Base-by-base conservation (phyloP, 2,797 vertebrate genomes). In the Spondyliosoma cantharus region DNA sequence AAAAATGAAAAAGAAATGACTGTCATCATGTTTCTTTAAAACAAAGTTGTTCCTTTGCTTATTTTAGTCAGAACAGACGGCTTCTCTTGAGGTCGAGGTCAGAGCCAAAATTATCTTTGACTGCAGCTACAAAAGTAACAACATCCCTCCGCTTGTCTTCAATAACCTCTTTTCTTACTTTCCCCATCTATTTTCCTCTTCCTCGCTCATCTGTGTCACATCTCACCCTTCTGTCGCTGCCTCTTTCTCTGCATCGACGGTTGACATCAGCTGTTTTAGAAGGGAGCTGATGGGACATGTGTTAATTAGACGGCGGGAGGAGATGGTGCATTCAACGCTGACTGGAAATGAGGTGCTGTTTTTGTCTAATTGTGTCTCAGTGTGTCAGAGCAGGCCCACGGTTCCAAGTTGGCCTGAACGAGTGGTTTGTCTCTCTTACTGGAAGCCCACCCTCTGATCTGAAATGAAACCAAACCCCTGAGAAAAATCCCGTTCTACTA, bases 271-370 rank as follows among this genome's bases (percentile, higher is more conserved):
- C 66, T 50, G 70, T 45, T 64, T 70, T 0, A 16, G 43, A 74
- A 1, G 7, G 42, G 43, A 50, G 69, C 29, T 48, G 66, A 80
- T 52, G 61, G 43, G 49, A 48, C 1, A 7, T 59, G 69, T 66
- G 80, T 66, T 86, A 87, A 91, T 90, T 45, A 74, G 84, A 75
- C 29, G 71, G 62, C 65, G 37, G 64, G 62, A 80, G 73, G 60
- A 84, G 17, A 29, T 3, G 32, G 37, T 24, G 58, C n/a, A 20
- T 80, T 48, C 71, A 76, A 20, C 63, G 25, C 74, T 71, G 72
- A 77, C 84, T 70, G 82, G 77, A 82, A 87, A 84, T 61, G 74
- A 79, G 74, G 32, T 7, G 25, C 22, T 6, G 13, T 15, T 37
- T 46, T 48, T 56, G 66, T 85, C 76, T 83, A 25, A 74, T 27